These are phyloP conservation scores for Byasa hedistus DNA, from an alignment of 2,888 invertebrate genomes.

Conservation along the genomic window DNA sequence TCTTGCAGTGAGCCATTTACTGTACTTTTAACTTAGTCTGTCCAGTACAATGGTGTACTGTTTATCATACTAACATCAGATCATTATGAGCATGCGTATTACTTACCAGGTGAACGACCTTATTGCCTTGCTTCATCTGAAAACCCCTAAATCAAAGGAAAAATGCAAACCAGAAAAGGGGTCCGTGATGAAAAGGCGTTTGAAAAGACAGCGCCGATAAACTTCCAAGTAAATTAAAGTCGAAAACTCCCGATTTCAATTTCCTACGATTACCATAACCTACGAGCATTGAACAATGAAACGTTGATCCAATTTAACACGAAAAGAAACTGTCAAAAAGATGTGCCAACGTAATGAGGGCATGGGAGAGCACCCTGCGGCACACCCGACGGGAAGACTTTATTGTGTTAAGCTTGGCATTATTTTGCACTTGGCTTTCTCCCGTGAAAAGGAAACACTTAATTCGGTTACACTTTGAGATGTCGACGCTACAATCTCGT, in stretches of 20 bases:
- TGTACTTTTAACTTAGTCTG: too few relatives aligned
- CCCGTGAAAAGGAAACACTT: constrained; percentile 73
- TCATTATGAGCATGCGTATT: too few relatives aligned
- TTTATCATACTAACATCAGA: too few relatives aligned
- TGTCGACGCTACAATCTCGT: constrained; percentile 77
- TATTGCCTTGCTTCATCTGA: too few relatives aligned
- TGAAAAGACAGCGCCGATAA: constrained; percentile 32
- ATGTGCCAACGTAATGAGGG: constrained; percentile 64
- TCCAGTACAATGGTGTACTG: too few relatives aligned
- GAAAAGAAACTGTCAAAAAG: constrained; percentile 69
- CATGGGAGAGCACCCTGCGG: constrained; percentile 61
- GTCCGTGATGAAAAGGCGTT: background rate
- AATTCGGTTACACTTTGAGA: constrained; percentile 79
- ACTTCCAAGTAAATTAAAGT: constrained; percentile 51
- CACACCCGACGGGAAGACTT: constrained; percentile 63
- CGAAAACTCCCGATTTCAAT: constrained; percentile 38
- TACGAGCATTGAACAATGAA: constrained; percentile 55
- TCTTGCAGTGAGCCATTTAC: too few relatives aligned
- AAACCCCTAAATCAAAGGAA: background rate
- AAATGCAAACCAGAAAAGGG: background rate
- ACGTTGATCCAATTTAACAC: constrained; percentile 69
- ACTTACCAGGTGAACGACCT: too few relatives aligned
- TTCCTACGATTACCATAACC: constrained; percentile 58
- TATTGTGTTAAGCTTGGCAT: constrained; percentile 76
- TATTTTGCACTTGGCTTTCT: constrained; percentile 70